These are phyloP conservation scores for Octodonta nipae DNA, from an alignment of 2,888 invertebrate genomes.

Conservation along the genomic window DNA sequence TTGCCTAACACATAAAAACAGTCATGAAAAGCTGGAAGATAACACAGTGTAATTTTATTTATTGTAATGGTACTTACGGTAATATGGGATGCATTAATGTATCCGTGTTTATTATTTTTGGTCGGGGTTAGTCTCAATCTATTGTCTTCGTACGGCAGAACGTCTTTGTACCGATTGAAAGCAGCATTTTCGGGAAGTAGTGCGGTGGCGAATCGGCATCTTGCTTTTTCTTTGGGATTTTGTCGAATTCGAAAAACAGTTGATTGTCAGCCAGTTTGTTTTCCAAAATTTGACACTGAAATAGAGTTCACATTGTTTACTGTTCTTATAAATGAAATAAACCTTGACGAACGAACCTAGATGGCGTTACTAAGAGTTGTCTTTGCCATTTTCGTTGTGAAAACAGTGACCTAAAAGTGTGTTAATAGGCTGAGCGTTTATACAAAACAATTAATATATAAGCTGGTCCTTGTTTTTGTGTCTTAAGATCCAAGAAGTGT, in stretches of 20 bases:
- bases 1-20: slow-evolving; percentile 46
- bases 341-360: too few relatives aligned
- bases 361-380: too few relatives aligned
- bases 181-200: slow-evolving; percentile 53
- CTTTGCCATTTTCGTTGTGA: too few relatives aligned
- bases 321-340: too few relatives aligned
- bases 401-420: too few relatives aligned
- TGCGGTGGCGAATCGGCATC: slow-evolving; percentile 61
- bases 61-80: slow-evolving; percentile 48
- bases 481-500: too few relatives aligned
- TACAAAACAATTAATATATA: too few relatives aligned
- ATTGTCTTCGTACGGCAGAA: slow-evolving; percentile 84
- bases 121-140: slow-evolving; percentile 70
- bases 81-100: slow-evolving; percentile 85
- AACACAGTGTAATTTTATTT: too few relatives aligned
- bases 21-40: too few relatives aligned
- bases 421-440: too few relatives aligned
- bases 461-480: too few relatives aligned
- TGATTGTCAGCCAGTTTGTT: slow-evolving; percentile 59
- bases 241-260: slow-evolving; percentile 72
- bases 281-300: slow-evolving; percentile 50
- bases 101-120: slow-evolving; percentile 72
- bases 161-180: slow-evolving; percentile 47
- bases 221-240: slow-evolving; percentile 62
- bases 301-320: slow-evolving; percentile 13